A percentile compares a stretch with the other conserved stretches of the same genome.
Evolutionary conservation across 2,888 invertebrate genomes (phyloP).

Genomic region (Fabriciana adippe): DNA sequence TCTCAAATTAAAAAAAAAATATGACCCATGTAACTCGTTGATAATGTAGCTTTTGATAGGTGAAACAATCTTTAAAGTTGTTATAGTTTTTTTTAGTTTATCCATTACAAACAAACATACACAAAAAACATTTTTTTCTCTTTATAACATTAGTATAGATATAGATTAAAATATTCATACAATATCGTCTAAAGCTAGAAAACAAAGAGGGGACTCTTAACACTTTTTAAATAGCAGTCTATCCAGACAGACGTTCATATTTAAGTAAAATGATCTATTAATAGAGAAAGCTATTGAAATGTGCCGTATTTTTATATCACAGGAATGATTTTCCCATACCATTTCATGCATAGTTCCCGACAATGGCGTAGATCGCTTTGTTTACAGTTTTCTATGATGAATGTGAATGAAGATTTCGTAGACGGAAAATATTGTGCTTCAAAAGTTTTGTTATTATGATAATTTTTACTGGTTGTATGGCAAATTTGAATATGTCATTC

Average conservation of each 20-base stretch:
- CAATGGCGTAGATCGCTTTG: conserved; percentile 31
- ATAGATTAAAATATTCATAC: neutral
- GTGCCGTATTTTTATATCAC: neutral
- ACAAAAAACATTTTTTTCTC: no score
- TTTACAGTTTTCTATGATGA: conserved; percentile 24
- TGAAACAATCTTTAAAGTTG: no score
- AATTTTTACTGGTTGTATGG: conserved; percentile 11
- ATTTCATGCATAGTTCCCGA: conserved; percentile 14
- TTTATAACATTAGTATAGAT: neutral
- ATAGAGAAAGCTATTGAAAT: conserved; percentile 3
- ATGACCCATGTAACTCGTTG: no score
- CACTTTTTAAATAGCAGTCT: conserved; percentile 8
- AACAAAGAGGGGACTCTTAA: conserved; percentile 1
- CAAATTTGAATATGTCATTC: conserved; percentile 13
- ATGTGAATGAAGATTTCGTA: conserved; percentile 16
- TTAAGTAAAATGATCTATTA: conserved; percentile 13
- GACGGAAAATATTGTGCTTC: conserved; percentile 20
- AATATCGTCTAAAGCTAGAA: conserved; percentile 6
- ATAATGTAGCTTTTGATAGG: no score
- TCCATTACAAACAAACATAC: no score
- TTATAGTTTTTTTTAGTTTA: no score
- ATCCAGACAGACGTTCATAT: conserved; percentile 24
- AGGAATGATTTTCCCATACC: conserved; percentile 16
- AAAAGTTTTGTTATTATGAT: conserved; percentile 19
- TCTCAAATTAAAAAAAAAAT: no score